These are phyloP conservation scores for Hylomyscus alleni DNA, from an alignment of 2,797 vertebrate species.

Conservation along the genomic window DNA sequence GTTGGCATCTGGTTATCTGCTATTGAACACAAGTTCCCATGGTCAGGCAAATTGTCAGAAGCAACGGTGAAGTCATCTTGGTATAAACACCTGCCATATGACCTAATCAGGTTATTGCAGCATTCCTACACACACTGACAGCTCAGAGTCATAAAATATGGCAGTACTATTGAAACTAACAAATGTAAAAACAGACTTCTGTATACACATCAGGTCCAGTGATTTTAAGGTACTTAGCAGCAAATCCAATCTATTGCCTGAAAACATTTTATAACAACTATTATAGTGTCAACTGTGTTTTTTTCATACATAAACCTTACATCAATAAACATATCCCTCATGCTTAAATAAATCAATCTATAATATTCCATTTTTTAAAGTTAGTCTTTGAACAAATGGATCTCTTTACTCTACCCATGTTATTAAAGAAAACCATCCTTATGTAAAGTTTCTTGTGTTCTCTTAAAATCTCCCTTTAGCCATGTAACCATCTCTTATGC, in stretches of 20 bases:
- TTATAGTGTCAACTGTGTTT: neutral
- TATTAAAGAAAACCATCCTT: neutral
- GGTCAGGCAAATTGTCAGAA: constrained; percentile 6
- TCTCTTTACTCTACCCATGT: neutral
- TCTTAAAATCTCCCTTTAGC: neutral
- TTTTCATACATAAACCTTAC: constrained; percentile 13
- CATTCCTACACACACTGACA: neutral
- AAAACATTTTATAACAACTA: neutral
- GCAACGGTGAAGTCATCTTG: neutral
- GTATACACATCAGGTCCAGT: neutral
- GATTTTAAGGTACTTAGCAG: neutral
- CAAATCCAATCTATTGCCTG: neutral
- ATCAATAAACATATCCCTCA: neutral
- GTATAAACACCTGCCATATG: neutral
- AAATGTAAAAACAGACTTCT: neutral
- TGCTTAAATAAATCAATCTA: neutral
- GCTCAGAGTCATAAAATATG: neutral
- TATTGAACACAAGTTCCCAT: neutral
- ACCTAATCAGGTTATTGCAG: neutral
- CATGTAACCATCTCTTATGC: neutral
- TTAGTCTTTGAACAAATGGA: neutral
- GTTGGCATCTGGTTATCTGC: neutral
- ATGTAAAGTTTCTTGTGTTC: neutral
- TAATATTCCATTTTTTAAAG: neutral
- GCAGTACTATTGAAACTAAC: neutral